phyloP scores from a whole-genome alignment of 2,113 vertebrate genomes.

The Chascanopsetta lugubris region DNA sequence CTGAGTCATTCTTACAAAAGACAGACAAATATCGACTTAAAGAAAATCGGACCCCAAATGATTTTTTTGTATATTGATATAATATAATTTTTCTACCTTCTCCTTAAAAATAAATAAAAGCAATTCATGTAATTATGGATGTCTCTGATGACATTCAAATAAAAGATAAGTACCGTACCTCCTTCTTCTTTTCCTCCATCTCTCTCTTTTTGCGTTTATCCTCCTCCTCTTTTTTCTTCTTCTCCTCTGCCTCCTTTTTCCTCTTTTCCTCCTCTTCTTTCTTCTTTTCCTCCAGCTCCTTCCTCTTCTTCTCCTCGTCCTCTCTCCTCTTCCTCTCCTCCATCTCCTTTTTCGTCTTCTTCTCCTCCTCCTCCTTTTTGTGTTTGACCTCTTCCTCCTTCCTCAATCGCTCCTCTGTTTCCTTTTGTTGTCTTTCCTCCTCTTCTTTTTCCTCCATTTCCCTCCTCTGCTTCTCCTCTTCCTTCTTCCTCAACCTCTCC shows the following conservation, averaged over 20 bases:
- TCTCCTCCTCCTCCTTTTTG: slow-evolving; percentile 42
- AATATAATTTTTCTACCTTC: slow-evolving; percentile 54
- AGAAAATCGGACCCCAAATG: no score
- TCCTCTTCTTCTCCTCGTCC: slow-evolving; percentile 9
- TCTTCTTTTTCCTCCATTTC: slow-evolving; percentile 48
- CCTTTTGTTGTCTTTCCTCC: slow-evolving; percentile 32
- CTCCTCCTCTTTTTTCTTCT: slow-evolving; percentile 32
- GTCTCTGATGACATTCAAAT: no score
- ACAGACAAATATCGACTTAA: not conserved
- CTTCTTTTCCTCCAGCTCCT: slow-evolving; percentile 27
- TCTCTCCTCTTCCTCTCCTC: slow-evolving; percentile 21
- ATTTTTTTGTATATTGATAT: no score
- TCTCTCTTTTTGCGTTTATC: slow-evolving; percentile 1
- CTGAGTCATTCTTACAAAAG: slow-evolving; percentile 78
- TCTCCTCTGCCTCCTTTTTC: slow-evolving; percentile 27
- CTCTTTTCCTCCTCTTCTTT: slow-evolving; percentile 21
- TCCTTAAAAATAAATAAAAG: slow-evolving; percentile 59
- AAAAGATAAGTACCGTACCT: no score
- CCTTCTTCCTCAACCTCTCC: slow-evolving; percentile 12
- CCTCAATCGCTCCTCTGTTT: slow-evolving; percentile 22
- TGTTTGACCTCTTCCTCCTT: slow-evolving; percentile 26
- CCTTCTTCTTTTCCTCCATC: slow-evolving; percentile 36
- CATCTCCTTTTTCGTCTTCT: slow-evolving; percentile 18
- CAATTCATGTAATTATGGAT: no score
- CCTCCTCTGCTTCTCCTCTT: slow-evolving; percentile 25